Base-by-base conservation (phyloP, 1,140 invertebrate species). In the Hirudo medicinalis region DNA sequence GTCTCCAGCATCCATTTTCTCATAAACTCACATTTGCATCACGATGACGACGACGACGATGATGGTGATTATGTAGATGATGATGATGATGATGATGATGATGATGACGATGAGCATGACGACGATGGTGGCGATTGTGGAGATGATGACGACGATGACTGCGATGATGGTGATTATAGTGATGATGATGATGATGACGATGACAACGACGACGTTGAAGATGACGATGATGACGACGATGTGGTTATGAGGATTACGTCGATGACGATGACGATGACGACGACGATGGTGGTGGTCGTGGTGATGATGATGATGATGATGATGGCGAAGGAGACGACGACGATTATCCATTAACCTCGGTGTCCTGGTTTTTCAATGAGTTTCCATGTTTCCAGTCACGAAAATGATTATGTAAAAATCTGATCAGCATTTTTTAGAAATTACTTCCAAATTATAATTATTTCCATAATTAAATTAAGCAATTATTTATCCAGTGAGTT, bases 171-270 rank as follows among this genome's bases (percentile, higher is more conserved):
- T n/a, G n/a, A n/a, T n/a, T n/a, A n/a, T n/a, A n/a, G n/a, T 20
- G 60, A 63, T 63, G 60, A 63, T 63, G 60, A 63, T 63, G 60
- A 63, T 63, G 60, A 63, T 9, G 60, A 63, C 32, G 60, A 63
- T 63, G 60, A 63, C 32, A 13, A 20, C 32, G 13, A 63, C 19
- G 60, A 63, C 13, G 60, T 0, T 63, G 60, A 63, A 0, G 60
- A 63, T 19, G 5, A 63, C 13, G 60, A 63, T 63, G 60, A 19
- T 19, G 60, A 19, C 13, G 5, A 13, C 13, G 60, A 63, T 5
- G 60, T 60, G 57, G 13, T 13, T 4, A 60, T 60, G 57, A 60
- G 4, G 57, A 60, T 60, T 4, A 60, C 13, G 57, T 6, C 13
- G 57, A 63, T 63, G 60, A 63, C 13, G 60, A 63, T 63, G 60